A percentile compares a stretch with the other conserved stretches of the same genome.
Conservation (phyloP, 2,797 vertebrate genomes). For the Alca torda region DNA sequence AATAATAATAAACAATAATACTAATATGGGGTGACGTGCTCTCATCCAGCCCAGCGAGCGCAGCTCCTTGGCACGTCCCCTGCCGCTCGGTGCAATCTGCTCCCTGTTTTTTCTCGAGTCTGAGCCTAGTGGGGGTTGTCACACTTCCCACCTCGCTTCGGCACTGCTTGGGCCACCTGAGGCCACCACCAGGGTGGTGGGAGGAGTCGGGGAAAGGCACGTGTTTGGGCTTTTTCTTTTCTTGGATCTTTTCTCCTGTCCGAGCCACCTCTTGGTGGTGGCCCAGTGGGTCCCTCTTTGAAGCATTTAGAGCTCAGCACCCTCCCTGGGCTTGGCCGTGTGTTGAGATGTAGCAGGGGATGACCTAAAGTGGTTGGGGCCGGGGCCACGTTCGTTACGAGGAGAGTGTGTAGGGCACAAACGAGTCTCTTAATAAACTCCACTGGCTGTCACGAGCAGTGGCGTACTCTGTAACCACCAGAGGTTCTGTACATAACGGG, state of each 20-base stretch:
- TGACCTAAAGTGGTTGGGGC: neutral
- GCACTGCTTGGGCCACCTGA: neutral
- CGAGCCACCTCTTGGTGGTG: neutral
- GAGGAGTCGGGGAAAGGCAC: neutral
- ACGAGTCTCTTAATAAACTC: neutral
- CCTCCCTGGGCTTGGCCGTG: neutral
- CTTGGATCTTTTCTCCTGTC: neutral
- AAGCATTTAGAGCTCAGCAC: neutral
- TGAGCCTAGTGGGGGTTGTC: neutral
- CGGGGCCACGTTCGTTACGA: rapidly evolving
- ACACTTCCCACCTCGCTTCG: neutral
- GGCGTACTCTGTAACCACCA: neutral
- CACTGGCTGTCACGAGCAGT: neutral
- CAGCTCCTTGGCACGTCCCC: neutral
- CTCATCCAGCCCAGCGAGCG: neutral
- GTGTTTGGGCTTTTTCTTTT: rapidly evolving
- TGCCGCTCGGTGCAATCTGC: neutral
- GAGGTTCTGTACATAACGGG: neutral
- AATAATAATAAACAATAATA: neutral
- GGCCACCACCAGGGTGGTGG: neutral
- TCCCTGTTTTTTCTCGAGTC: neutral
- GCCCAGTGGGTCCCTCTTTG: neutral
- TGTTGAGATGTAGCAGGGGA: neutral
- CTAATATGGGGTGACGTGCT: neutral
- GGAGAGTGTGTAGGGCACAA: neutral